Conservation (phyloP, 1,140 invertebrate genomes). For the Euschistus heros region DNA sequence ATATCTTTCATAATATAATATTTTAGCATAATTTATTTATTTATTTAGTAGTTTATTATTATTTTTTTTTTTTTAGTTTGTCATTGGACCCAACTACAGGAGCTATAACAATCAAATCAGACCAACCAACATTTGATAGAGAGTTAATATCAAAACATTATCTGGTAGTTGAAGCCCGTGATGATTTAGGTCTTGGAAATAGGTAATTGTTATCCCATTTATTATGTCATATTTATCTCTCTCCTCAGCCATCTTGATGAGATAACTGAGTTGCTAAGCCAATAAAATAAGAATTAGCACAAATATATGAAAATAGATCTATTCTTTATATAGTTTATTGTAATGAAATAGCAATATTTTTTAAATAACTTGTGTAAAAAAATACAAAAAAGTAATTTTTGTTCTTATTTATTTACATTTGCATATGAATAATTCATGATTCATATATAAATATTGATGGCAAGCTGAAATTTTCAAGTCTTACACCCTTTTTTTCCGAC, state of each 20-base stretch:
- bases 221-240: too few species aligned
- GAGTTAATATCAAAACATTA: constrained; percentile 78
- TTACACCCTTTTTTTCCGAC: too few species aligned
- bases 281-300: background rate
- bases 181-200: constrained; percentile 76
- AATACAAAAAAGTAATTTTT: too few species aligned
- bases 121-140: constrained; percentile 67
- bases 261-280: background rate
- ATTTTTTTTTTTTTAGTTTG: constrained; percentile 47
- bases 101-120: constrained; percentile 67
- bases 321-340: too few species aligned
- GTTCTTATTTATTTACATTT: too few species aligned
- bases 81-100: constrained; percentile 70
- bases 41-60: background rate
- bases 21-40: background rate
- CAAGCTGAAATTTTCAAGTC: too few species aligned
- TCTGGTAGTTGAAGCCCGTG: constrained; percentile 82
- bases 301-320: too few species aligned
- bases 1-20: background rate
- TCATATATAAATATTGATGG: too few species aligned
- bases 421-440: too few species aligned
- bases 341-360: too few species aligned
- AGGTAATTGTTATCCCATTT: constrained; percentile 34
- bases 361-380: too few species aligned
- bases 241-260: too few species aligned